A percentile compares a stretch with the other conserved stretches of the same genome.
Evolutionary conservation across 2,888 invertebrate genomes (phyloP).

Genomic region (Tribolium freemani): DNA sequence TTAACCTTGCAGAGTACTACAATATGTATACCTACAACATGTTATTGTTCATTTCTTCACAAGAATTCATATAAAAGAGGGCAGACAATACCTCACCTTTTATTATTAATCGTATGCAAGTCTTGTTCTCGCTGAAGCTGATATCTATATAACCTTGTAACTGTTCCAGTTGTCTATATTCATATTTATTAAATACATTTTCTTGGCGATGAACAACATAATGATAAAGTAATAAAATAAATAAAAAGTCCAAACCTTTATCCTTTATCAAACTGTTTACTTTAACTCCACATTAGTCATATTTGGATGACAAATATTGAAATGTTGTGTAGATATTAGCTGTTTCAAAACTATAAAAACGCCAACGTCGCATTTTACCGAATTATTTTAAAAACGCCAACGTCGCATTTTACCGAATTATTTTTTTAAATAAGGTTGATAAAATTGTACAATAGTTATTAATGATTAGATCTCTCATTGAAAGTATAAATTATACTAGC

Average conservation of each 20-base stretch:
- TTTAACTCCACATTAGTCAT: not conserved
- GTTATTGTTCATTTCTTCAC: not conserved
- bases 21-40: not conserved
- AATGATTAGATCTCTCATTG: no score
- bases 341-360: no score
- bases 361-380: no score
- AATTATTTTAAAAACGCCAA: no score
- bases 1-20: not conserved
- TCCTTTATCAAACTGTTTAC: not conserved
- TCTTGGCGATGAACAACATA: not conserved
- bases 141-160: conserved; percentile 29
- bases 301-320: not conserved
- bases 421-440: no score
- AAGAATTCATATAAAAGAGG: conserved; percentile 22
- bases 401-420: no score
- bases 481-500: no score
- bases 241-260: not conserved
- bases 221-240: not conserved
- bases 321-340: not conserved
- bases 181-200: not conserved
- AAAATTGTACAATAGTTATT: no score
- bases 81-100: conserved; percentile 28
- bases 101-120: conserved; percentile 23
- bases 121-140: conserved; percentile 2
- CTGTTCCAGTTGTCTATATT: conserved; percentile 16